Conservation (phyloP, 2,797 vertebrate genomes). For the Sardinella longiceps region DNA sequence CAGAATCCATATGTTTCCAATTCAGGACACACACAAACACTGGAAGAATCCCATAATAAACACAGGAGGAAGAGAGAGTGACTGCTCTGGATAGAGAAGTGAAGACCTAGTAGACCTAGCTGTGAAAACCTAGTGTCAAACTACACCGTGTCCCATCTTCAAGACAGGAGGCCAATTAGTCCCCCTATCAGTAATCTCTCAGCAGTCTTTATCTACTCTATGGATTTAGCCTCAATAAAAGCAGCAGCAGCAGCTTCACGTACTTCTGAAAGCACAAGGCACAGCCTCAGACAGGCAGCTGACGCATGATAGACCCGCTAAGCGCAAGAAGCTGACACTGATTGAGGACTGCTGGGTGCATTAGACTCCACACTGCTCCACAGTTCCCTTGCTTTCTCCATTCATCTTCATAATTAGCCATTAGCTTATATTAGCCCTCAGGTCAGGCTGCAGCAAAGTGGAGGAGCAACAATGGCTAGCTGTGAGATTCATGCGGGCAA, state of each 20-base stretch:
- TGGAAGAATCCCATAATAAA: neutral
- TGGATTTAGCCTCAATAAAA: neutral
- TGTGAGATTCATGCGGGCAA: neutral
- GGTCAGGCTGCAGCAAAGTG: neutral
- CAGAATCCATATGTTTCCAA: neutral
- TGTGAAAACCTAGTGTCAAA: too few species aligned
- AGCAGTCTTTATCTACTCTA: neutral
- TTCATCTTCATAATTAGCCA: constrained; percentile 47
- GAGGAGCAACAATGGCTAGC: neutral
- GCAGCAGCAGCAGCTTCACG: neutral
- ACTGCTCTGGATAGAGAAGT: neutral
- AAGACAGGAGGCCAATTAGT: neutral
- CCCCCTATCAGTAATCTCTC: neutral
- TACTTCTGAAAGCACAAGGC: neutral
- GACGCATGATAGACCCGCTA: neutral
- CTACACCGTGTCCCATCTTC: neutral
- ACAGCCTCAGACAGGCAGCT: neutral
- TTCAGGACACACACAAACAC: neutral
- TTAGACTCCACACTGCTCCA: constrained; percentile 31
- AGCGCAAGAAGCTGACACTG: constrained; percentile 12
- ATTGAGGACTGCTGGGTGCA: constrained; percentile 34
- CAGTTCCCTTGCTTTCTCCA: constrained; percentile 26
- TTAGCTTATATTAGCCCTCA: constrained; percentile 27
- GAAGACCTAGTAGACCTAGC: neutral
- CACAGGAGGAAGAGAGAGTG: neutral